A percentile compares a stretch with the other conserved stretches of the same genome.
phyloP scores from a whole-genome alignment of 2,888 invertebrate species.

The Spisula subtruncata region DNA sequence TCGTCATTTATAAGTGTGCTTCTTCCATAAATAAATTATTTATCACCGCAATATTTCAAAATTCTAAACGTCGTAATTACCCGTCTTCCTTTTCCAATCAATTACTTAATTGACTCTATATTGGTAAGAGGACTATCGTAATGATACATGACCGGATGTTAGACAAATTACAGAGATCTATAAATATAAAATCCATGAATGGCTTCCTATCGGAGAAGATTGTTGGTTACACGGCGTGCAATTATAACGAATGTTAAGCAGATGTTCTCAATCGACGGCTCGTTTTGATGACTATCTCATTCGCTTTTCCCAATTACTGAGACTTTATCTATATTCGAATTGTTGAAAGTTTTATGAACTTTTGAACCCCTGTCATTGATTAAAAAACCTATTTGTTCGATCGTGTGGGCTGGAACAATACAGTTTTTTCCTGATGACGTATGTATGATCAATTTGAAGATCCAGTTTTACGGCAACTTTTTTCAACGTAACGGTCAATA shows the following conservation, averaged over 20 bases:
- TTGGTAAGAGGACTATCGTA: not conserved
- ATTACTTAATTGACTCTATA: not conserved
- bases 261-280: conserved; percentile 39
- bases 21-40: too few relatives aligned
- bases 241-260: conserved; percentile 36
- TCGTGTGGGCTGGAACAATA: not conserved
- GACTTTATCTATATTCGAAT: conserved; percentile 33
- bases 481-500: not conserved
- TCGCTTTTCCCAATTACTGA: conserved; percentile 32
- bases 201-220: not conserved
- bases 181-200: not conserved
- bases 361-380: conserved; percentile 30
- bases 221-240: not conserved
- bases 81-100: not conserved
- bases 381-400: conserved; percentile 16
- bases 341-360: conserved; percentile 28
- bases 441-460: not conserved
- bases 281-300: conserved; percentile 35
- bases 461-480: not conserved
- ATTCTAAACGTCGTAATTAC: too few relatives aligned
- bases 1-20: too few relatives aligned
- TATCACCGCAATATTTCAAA: too few relatives aligned
- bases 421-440: not conserved
- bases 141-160: not conserved
- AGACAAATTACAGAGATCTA: not conserved